Evolutionary conservation across 2,888 invertebrate species (phyloP).

Genomic region (Galerucella pusilla): DNA sequence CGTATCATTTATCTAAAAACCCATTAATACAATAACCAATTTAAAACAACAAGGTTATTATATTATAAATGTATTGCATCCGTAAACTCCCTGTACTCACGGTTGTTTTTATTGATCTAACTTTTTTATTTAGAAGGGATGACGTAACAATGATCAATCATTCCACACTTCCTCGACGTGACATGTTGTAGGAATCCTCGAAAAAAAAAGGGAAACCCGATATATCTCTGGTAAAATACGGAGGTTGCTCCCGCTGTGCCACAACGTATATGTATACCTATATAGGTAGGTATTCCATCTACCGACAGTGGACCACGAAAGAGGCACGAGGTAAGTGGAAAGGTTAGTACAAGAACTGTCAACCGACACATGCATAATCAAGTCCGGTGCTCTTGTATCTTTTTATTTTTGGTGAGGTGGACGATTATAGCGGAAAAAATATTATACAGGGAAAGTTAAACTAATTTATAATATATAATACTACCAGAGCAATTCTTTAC

Average conservation of each 20-base stretch:
- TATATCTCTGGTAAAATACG: slow-evolving; percentile 14
- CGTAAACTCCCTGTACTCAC: neutral
- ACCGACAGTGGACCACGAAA: slow-evolving; percentile 15
- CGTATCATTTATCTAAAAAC: too few relatives aligned
- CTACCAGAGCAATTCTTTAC: too few relatives aligned
- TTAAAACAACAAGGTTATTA: neutral
- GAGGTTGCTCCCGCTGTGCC: slow-evolving; percentile 19
- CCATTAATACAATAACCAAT: neutral
- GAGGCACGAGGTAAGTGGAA: slow-evolving; percentile 11
- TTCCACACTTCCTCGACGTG: neutral
- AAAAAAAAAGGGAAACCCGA: slow-evolving; percentile 23
- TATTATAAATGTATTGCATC: neutral
- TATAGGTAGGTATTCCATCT: slow-evolving; percentile 13
- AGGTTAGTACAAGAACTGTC: slow-evolving; percentile 26
- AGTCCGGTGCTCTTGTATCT: neutral
- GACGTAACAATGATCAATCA: slow-evolving; percentile 2
- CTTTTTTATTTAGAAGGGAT: neutral
- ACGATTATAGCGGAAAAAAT: too few relatives aligned
- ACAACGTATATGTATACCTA: neutral
- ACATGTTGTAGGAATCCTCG: neutral
- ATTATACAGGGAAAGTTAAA: too few relatives aligned
- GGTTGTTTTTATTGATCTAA: neutral
- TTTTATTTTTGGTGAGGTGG: too few relatives aligned
- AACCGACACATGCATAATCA: slow-evolving; percentile 25
- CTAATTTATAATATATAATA: too few relatives aligned